Evolutionary conservation across 2,113 vertebrate species (phyloP), one percentile per base, ranked within the genome.

Genomic region (Genyomyrus donnyi): DNA sequence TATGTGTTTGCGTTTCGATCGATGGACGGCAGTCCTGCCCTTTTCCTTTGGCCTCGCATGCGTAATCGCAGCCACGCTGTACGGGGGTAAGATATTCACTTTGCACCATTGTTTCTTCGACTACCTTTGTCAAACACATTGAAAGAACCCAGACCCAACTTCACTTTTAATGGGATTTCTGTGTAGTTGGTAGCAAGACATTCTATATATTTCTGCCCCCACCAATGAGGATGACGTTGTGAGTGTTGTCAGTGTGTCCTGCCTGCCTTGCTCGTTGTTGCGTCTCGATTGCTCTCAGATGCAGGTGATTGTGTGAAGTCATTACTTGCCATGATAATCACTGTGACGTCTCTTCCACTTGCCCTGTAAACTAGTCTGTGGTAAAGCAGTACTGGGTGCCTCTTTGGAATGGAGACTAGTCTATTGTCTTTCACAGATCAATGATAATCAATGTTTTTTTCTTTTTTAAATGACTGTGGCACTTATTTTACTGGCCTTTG

Each of bases 1-100:
- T 53, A 17, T 52, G 15, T 53, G 52, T 62, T 8, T 50, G 49
- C 2, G 3, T 70, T 66, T 66, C 1, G n/a, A 27, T 66, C 0
- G n/a, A 3, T 27, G 24, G 10, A 49, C 58, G 45, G 42, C 84
- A 90, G 89, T 27, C 62, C 9, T 1, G 9, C 52, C 39, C 52
- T 42, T 27, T 52, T 89, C 42, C 39, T 48, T 91, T 52, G 35
- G 50, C 90, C 89, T 90, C 85, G 91, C 89, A 87, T 83, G 56
- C 46, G 46, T 2, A 42, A 49, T 46, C 42, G 1, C 53, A 52
- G 31, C 88, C 83, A 91, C 91, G 53, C 93, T 87, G 89, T 88
- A 91, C 13, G 7, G 42, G 2, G 24, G 8, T 62, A n/a, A 27
- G n/a, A 0, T 6, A 56, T 56, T 87, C 46, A n/a, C 85, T 74